Percentiles rank a stretch among this genome's conserved stretches.
Conservation (phyloP, 1,140 invertebrate genomes). For the Drosophila arawakana region DNA sequence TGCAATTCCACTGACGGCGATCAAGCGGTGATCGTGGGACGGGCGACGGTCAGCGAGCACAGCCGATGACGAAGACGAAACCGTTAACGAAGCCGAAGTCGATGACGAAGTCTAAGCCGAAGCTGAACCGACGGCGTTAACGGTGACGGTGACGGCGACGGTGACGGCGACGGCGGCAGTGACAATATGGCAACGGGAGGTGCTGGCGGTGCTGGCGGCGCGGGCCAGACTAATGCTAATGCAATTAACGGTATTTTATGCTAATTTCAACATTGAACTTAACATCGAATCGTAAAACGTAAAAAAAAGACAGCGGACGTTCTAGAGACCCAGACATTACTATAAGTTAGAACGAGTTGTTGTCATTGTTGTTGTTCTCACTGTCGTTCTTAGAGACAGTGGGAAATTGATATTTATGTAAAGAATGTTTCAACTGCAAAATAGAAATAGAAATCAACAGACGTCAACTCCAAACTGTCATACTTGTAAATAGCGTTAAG, state of each 20-base stretch:
- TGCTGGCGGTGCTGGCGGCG: constrained; percentile 9
- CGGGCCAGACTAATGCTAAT: constrained; percentile 73
- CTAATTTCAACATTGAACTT: constrained; percentile 84
- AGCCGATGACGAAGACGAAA: not conserved
- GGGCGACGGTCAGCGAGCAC: not conserved
- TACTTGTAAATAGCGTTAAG: no score
- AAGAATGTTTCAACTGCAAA: constrained; percentile 48
- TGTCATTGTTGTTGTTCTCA: constrained; percentile 12
- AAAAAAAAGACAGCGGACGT: constrained; percentile 43
- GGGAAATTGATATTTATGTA: constrained; percentile 72
- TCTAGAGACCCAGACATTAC: constrained; percentile 41
- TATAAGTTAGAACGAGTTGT: constrained; percentile 37
- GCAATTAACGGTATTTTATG: constrained; percentile 83
- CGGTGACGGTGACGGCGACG: no score
- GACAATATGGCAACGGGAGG: not conserved
- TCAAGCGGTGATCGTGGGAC: constrained; percentile 21
- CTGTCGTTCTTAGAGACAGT: constrained; percentile 17
- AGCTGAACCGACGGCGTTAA: no score
- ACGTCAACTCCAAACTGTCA: not conserved
- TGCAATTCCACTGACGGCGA: constrained; percentile 41
- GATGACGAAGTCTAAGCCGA: no score
- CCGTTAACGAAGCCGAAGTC: no score
- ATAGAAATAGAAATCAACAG: constrained; percentile 10
- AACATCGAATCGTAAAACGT: constrained; percentile 64
- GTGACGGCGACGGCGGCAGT: no score